Conservation (phyloP, 2,113 vertebrate genomes). For the Rhinopomastus cyanomelas region DNA sequence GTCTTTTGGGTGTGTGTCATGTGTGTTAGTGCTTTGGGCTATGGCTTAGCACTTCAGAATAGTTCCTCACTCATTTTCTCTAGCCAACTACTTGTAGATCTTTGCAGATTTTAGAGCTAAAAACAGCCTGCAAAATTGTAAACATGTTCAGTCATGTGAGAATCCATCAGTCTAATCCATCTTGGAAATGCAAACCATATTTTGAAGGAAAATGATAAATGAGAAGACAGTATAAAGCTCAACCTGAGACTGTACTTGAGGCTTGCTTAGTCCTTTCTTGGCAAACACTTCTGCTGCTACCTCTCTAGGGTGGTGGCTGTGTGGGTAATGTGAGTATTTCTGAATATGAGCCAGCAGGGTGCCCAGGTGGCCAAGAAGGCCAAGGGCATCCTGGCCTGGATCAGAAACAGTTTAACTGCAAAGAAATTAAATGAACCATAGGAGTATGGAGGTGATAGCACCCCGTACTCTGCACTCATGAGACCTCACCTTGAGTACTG, state of each 20-base stretch:
- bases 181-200: conserved; percentile 61
- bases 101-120: conserved; percentile 50
- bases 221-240: conserved; percentile 30
- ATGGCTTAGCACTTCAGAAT: not conserved
- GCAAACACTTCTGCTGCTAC: not conserved
- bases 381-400: too few species aligned
- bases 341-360: too few species aligned
- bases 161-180: conserved; percentile 38
- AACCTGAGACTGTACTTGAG: conserved; percentile 16
- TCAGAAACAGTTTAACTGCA: too few species aligned
- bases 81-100: conserved; percentile 40
- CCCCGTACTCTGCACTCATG: too few species aligned
- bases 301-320: not conserved
- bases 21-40: not conserved
- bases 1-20: not conserved
- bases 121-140: conserved; percentile 51
- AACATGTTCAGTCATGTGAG: conserved; percentile 46
- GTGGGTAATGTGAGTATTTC: not conserved
- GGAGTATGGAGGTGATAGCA: too few species aligned
- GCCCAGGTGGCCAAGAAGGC: too few species aligned
- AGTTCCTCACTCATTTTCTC: not conserved
- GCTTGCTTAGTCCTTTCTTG: conserved; percentile 7
- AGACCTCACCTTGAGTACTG: too few species aligned
- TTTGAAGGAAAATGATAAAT: conserved; percentile 52
- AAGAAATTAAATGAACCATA: too few species aligned